phyloP scores from a whole-genome alignment of 2,888 invertebrate genomes.

The Vesta saturnalis region DNA sequence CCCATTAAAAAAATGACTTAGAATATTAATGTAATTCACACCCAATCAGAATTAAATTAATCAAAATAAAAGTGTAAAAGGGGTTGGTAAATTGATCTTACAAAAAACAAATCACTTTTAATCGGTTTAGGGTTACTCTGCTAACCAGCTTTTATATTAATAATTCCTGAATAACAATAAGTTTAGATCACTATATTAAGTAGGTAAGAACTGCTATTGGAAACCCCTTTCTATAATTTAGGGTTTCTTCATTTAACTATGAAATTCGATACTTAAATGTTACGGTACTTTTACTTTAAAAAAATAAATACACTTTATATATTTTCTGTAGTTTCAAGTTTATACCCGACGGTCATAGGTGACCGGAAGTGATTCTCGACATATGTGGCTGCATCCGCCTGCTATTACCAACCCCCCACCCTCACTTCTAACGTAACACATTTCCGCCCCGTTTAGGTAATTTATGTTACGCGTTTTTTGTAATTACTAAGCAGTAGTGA shows the following conservation, averaged over 20 bases:
- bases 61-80: background rate
- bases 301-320: conserved; percentile 24
- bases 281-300: conserved; percentile 19
- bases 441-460: conserved; percentile 48
- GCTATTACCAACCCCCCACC: conserved; percentile 46
- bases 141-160: background rate
- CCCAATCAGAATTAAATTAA: background rate
- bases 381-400: conserved; percentile 60
- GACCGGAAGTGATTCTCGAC: conserved; percentile 59
- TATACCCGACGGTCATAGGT: conserved; percentile 54
- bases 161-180: too few relatives aligned
- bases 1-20: background rate
- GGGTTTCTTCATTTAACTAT: conserved; percentile 16
- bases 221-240: background rate
- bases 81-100: conserved; percentile 3
- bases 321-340: conserved; percentile 34
- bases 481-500: conserved; percentile 48
- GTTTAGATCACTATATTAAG: background rate
- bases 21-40: too few relatives aligned
- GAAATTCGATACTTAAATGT: conserved; percentile 19
- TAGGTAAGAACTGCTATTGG: background rate
- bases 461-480: conserved; percentile 53
- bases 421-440: conserved; percentile 30
- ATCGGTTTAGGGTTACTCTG: background rate
- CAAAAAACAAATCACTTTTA: background rate